Percentiles rank a stretch among this genome's conserved stretches.
Conservation (phyloP, 1,140 invertebrate genomes). For the Planococcus citri region DNA sequence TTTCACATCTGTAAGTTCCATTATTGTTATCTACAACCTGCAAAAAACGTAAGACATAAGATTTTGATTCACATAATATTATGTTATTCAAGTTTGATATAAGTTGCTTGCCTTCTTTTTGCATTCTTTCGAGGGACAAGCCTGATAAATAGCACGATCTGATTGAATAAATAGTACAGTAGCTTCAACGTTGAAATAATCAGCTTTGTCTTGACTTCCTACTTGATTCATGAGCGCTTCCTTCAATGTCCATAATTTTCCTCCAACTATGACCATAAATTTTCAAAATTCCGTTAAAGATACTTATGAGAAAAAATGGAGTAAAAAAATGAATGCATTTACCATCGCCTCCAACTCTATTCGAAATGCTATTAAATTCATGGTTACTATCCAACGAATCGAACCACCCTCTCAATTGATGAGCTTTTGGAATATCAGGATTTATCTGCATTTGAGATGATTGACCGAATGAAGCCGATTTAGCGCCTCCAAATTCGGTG, state of each 20-base stretch:
- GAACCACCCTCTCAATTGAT: slow-evolving; percentile 79
- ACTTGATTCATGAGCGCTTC: slow-evolving; percentile 54
- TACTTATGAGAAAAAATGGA: slow-evolving; percentile 6
- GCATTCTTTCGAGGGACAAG: slow-evolving; percentile 71
- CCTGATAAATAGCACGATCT: slow-evolving; percentile 78
- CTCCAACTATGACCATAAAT: slow-evolving; percentile 10
- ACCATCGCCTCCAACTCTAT: slow-evolving; percentile 37
- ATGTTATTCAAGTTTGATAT: too few relatives aligned
- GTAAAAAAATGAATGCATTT: background rate
- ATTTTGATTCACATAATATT: too few relatives aligned
- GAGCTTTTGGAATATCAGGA: slow-evolving; percentile 78
- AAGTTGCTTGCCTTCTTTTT: slow-evolving; percentile 68
- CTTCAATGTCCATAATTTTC: slow-evolving; percentile 44
- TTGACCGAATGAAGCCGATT: slow-evolving; percentile 40
- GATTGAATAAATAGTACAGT: slow-evolving; percentile 52
- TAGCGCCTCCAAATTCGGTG: slow-evolving; percentile 48
- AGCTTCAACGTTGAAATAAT: slow-evolving; percentile 61
- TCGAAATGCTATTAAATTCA: slow-evolving; percentile 49
- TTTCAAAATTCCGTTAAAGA: slow-evolving; percentile 29
- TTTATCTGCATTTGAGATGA: slow-evolving; percentile 60
- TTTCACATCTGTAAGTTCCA: slow-evolving; percentile 84
- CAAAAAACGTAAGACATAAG: background rate
- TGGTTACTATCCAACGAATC: slow-evolving; percentile 48
- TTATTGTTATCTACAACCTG: slow-evolving; percentile 70
- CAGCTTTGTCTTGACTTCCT: slow-evolving; percentile 55